These are phyloP conservation scores for Rissa tridactyla DNA, from an alignment of 2,113 vertebrate species.

Conservation along the genomic window DNA sequence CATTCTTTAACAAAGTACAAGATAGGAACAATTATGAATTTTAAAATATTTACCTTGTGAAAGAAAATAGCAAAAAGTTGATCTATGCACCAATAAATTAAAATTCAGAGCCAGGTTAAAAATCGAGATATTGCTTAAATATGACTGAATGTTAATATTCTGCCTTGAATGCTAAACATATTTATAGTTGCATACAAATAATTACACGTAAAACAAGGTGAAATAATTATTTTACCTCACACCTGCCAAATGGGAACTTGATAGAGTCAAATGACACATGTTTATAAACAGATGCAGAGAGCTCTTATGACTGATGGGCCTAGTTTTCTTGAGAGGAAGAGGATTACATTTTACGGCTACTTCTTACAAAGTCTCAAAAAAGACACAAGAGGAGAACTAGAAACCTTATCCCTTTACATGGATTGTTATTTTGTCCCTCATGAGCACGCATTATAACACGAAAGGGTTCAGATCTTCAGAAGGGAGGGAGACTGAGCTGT, in stretches of 20 bases:
- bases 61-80: background rate
- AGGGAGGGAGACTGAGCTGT: background rate
- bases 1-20: background rate
- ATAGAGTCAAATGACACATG: background rate
- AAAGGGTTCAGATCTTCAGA: background rate
- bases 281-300: background rate
- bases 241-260: background rate
- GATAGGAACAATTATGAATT: background rate
- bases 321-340: background rate
- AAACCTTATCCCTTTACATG: background rate
- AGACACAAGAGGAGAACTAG: background rate
- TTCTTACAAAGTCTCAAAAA: background rate
- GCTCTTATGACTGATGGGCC: background rate
- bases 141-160: background rate
- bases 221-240: background rate
- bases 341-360: background rate
- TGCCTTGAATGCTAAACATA: background rate
- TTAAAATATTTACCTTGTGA: background rate
- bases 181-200: background rate
- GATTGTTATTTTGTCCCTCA: background rate
- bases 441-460: rapidly evolving
- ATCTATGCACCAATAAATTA: background rate
- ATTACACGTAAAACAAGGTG: background rate
- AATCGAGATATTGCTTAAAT: background rate
- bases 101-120: background rate